These are phyloP conservation scores for Pseudois nayaur DNA, from an alignment of 2,113 vertebrate genomes.

Conservation along the genomic window DNA sequence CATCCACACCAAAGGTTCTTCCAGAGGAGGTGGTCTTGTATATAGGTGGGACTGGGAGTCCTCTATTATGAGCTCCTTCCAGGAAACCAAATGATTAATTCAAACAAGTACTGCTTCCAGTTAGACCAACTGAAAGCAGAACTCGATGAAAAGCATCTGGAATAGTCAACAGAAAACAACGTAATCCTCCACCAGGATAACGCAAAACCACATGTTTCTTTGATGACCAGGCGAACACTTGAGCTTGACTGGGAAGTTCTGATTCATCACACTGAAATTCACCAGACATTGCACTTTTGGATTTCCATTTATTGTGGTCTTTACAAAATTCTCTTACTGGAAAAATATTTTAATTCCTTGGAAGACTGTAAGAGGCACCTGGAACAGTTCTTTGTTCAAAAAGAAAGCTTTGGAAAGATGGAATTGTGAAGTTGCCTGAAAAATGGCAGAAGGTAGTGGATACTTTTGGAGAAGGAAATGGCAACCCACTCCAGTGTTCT, in stretches of 20 bases:
- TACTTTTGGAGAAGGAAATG: neutral
- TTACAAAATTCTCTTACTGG: neutral
- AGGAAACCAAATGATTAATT: neutral
- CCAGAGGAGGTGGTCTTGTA: neutral
- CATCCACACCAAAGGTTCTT: neutral
- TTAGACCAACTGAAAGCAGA: neutral
- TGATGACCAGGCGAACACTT: neutral
- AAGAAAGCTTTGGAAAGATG: neutral
- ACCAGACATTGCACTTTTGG: neutral
- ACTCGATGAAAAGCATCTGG: neutral
- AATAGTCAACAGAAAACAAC: neutral
- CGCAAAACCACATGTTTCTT: neutral
- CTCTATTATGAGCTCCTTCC: neutral
- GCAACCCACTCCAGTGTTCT: too few species aligned
- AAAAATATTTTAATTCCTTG: neutral
- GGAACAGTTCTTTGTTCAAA: neutral
- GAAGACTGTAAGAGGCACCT: neutral
- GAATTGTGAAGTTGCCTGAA: neutral
- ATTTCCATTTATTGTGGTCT: neutral
- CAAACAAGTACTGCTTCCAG: neutral
- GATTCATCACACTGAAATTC: neutral
- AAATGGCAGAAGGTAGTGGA: neutral
- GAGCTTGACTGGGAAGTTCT: neutral
- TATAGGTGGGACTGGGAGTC: neutral
- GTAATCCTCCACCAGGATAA: neutral